Conservation (phyloP, 2,113 vertebrate species). For the Proterorhinus semilunaris region DNA sequence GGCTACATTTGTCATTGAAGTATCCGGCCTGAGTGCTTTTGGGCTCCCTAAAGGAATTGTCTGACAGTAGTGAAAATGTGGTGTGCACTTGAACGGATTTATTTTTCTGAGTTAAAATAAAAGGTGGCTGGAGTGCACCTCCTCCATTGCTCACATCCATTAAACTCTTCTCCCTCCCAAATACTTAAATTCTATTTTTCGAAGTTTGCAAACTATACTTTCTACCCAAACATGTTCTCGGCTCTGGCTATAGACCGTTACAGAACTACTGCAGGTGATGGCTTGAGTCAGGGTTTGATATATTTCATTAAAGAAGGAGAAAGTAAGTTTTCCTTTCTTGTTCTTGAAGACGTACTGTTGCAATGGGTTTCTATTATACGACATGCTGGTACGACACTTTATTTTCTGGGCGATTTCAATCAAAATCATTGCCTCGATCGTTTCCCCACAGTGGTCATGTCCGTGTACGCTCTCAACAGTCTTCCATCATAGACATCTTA, state of each 20-base stretch:
- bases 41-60: not conserved
- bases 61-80: not conserved
- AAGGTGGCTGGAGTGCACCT: not conserved
- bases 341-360: not conserved
- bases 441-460: no score
- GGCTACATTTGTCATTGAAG: not conserved
- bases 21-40: not conserved
- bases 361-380: not conserved
- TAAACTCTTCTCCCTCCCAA: not conserved
- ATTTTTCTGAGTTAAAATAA: not conserved
- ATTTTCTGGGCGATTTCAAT: no score
- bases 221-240: no score
- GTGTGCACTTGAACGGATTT: not conserved
- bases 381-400: not conserved
- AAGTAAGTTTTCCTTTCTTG: not conserved
- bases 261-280: no score
- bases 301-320: not conserved
- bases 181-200: not conserved
- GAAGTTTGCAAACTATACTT: not conserved
- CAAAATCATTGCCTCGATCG: no score
- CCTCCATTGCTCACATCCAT: not conserved
- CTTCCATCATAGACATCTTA: no score
- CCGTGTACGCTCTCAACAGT: no score
- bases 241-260: no score
- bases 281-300: no score